Conservation (phyloP, 2,797 vertebrate species). For the Hozukius guyotensis region DNA sequence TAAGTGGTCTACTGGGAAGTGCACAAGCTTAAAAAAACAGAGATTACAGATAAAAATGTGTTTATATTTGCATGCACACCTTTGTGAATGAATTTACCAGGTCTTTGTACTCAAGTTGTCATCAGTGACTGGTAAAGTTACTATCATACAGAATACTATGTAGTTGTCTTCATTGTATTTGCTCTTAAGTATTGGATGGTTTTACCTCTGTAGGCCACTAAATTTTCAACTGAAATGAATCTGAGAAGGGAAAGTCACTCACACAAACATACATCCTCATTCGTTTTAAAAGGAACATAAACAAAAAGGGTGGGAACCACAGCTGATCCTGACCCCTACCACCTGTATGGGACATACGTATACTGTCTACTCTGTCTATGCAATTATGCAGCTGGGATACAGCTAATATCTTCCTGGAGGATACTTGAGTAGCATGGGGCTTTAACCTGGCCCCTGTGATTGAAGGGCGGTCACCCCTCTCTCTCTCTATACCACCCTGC, state of each 20-base stretch:
- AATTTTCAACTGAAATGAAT: not conserved
- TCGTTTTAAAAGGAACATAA: not conserved
- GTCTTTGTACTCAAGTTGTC: too few relatives aligned
- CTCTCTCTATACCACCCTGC: not conserved
- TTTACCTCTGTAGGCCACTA: too few relatives aligned
- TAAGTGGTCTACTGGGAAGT: too few relatives aligned
- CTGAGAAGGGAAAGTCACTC: not conserved
- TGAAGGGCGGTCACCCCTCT: not conserved
- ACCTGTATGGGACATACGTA: not conserved
- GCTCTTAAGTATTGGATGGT: too few relatives aligned
- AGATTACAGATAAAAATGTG: too few relatives aligned
- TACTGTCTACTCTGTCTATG: too few relatives aligned
- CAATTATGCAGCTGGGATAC: not conserved
- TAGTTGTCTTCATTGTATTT: too few relatives aligned
- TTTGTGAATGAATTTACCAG: too few relatives aligned
- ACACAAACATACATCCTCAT: not conserved
- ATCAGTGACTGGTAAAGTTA: too few relatives aligned
- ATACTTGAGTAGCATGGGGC: not conserved
- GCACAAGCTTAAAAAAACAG: too few relatives aligned
- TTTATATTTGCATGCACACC: too few relatives aligned
- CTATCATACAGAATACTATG: too few relatives aligned
- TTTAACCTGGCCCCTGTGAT: not conserved
- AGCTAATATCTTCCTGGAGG: not conserved
- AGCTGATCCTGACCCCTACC: not conserved
- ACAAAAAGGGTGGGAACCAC: not conserved